These are phyloP conservation scores for Tenebrio molitor DNA, from an alignment of 1,140 invertebrate genomes.

Conservation along the genomic window DNA sequence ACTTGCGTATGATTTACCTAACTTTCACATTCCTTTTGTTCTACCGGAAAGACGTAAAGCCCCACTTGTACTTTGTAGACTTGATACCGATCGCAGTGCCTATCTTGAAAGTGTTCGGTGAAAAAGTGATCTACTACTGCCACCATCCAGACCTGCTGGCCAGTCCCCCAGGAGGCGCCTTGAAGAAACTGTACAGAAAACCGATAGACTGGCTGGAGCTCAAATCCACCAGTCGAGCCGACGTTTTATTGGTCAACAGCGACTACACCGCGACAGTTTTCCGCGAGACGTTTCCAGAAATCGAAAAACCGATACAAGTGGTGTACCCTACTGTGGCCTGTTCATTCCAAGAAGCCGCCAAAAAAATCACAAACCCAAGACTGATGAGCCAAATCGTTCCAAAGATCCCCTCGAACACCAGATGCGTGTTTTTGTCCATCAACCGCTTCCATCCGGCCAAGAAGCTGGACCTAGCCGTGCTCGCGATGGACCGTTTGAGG, in stretches of 20 bases:
- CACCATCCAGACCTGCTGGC: constrained; percentile 98
- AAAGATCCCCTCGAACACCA: constrained; percentile 65
- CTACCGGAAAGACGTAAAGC: constrained; percentile 70
- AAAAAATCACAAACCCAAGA: constrained; percentile 43
- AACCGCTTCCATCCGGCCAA: constrained; percentile 99
- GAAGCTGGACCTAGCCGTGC: constrained; percentile 87
- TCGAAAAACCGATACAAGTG: constrained; percentile 81
- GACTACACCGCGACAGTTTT: constrained; percentile 91
- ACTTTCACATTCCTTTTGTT: constrained; percentile 69
- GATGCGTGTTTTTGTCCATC: constrained; percentile 87
- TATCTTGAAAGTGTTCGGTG: constrained; percentile 78
- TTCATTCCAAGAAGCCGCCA: constrained; percentile 56
- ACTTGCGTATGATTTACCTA: constrained; percentile 91
- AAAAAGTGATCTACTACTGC: constrained; percentile 93
- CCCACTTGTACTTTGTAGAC: constrained; percentile 94
- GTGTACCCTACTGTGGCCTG: constrained; percentile 90
- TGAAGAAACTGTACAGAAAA: constrained; percentile 88
- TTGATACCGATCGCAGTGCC: constrained; percentile 90
- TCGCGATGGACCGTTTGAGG: constrained; percentile 81
- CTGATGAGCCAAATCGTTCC: constrained; percentile 56
- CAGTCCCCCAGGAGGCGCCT: constrained; percentile 73
- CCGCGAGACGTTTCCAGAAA: constrained; percentile 82
- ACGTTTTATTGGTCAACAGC: constrained; percentile 95
- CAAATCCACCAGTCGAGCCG: constrained; percentile 85
- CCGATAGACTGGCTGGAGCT: constrained; percentile 95